Evolutionary conservation across 2,888 invertebrate genomes (phyloP).

Genomic region (Zele albiditarsus): DNA sequence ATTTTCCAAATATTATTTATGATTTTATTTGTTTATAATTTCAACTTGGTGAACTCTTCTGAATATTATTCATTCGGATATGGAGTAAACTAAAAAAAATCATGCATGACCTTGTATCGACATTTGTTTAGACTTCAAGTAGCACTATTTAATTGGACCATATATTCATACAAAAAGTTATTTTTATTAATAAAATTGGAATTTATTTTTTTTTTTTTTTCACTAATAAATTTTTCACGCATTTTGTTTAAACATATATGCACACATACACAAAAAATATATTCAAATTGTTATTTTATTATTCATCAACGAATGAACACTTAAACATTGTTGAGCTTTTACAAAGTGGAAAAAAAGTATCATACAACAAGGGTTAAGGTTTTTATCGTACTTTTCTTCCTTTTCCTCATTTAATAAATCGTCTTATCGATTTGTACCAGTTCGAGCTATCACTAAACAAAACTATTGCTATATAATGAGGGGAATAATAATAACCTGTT

Average conservation of each 20-base stretch:
- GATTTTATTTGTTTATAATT: no score
- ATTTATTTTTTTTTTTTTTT: neutral
- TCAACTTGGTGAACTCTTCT: no score
- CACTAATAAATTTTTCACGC: neutral
- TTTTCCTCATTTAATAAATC: neutral
- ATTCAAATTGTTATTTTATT: neutral
- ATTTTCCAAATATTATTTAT: no score
- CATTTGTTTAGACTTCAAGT: no score
- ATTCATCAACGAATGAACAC: neutral
- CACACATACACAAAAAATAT: neutral
- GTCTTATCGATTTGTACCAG: neutral
- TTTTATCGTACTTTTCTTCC: neutral
- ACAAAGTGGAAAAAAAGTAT: conserved; percentile 2
- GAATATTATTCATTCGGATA: no score
- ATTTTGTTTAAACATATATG: neutral
- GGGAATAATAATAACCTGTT: neutral
- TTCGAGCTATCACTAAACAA: neutral
- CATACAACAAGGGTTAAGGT: neutral
- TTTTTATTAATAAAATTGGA: neutral
- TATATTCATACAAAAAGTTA: neutral
- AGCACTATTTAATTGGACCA: neutral
- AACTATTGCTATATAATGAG: neutral
- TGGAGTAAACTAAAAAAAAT: no score
- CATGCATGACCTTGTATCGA: no score
- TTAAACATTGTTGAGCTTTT: conserved; percentile 3